A percentile compares a stretch with the other conserved stretches of the same genome.
These are phyloP conservation scores for Scomber scombrus DNA, from an alignment of 2,113 vertebrate genomes.

Conservation along the genomic window DNA sequence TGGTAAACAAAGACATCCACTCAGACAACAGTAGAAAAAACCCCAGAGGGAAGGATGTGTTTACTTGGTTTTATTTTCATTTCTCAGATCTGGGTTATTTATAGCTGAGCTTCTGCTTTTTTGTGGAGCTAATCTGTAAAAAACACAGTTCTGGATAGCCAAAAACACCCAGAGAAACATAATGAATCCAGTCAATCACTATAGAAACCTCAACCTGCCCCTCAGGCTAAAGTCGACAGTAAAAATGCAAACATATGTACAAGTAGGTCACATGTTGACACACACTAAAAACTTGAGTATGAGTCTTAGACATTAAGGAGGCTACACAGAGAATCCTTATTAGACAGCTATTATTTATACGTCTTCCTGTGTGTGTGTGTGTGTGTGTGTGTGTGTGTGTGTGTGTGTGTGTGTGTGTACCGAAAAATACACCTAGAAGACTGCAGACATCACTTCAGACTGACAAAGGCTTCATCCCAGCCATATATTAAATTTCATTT, in stretches of 20 bases:
- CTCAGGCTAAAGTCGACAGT: slow-evolving; percentile 10
- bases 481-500: not conserved
- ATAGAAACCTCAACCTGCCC: slow-evolving; percentile 24
- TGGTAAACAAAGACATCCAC: slow-evolving; percentile 49
- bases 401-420: not conserved
- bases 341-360: not conserved
- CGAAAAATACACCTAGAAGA: not conserved
- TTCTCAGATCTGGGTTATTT: slow-evolving; percentile 62
- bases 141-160: slow-evolving; percentile 38
- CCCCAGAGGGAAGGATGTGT: slow-evolving; percentile 59
- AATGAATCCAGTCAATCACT: slow-evolving; percentile 50
- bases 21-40: slow-evolving; percentile 45
- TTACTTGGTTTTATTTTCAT: slow-evolving; percentile 38
- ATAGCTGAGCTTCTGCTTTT: slow-evolving; percentile 62
- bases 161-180: slow-evolving; percentile 33
- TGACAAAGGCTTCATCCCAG: not conserved
- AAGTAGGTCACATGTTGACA: slow-evolving; percentile 16
- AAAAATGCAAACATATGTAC: not conserved
- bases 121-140: slow-evolving; percentile 64
- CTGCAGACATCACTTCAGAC: too few species aligned
- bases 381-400: not conserved
- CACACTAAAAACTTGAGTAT: not conserved
- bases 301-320: not conserved
- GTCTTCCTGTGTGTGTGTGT: not conserved
- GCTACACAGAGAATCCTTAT: not conserved